Percentiles rank a stretch among this genome's conserved stretches.
phyloP scores from a whole-genome alignment of 2,797 vertebrate genomes.

The Capromys pilorides region DNA sequence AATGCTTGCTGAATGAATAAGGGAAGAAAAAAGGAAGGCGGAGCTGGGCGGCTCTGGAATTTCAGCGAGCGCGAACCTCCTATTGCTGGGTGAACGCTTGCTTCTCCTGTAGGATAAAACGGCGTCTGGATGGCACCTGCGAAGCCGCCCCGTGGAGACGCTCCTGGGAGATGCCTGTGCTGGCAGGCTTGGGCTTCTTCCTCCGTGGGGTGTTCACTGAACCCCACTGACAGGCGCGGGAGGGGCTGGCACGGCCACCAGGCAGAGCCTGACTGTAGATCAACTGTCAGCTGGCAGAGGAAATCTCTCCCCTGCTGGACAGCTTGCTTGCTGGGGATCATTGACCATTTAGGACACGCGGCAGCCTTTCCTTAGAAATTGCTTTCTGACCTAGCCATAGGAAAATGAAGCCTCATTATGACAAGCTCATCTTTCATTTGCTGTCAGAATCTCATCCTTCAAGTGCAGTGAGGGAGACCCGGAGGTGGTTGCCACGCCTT shows the following conservation, averaged over 20 bases:
- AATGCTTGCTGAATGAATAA: constrained; percentile 26
- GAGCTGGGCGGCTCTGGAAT: neutral
- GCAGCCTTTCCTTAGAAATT: constrained; percentile 58
- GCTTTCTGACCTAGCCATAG: constrained; percentile 75
- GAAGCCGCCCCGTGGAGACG: neutral
- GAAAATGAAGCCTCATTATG: constrained; percentile 82
- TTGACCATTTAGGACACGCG: constrained; percentile 81
- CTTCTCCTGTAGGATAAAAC: constrained; percentile 9
- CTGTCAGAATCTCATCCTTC: constrained; percentile 80
- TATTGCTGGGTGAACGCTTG: neutral
- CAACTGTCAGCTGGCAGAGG: constrained; percentile 75
- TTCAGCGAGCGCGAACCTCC: constrained; percentile 12
- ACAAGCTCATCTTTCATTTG: constrained; percentile 81
- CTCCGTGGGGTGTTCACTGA: constrained; percentile 51
- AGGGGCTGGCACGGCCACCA: constrained; percentile 59
- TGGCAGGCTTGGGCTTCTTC: constrained; percentile 46
- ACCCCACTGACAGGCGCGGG: neutral
- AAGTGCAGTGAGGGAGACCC: constrained; percentile 75
- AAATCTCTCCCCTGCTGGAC: constrained; percentile 78
- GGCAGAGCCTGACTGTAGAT: constrained; percentile 81
- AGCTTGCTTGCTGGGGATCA: constrained; percentile 82
- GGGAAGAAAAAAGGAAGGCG: neutral
- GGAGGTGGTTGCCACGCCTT: neutral
- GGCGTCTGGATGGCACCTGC: constrained; percentile 61
- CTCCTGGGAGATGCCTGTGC: constrained; percentile 56